Conservation (phyloP, 2,797 vertebrate species). For the Pangasius djambal region DNA sequence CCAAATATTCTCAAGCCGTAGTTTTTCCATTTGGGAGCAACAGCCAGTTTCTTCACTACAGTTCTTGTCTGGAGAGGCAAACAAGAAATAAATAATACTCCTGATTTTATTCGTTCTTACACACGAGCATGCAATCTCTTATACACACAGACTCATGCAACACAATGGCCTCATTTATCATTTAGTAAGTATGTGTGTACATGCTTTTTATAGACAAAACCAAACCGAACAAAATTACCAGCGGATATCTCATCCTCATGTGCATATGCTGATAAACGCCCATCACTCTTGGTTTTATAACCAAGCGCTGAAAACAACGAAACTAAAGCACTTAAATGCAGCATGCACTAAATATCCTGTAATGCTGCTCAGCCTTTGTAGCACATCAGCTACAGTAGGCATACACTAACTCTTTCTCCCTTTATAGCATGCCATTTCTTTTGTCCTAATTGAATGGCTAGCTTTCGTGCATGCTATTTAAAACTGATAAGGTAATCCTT, state of each 20-base stretch:
- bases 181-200: background rate
- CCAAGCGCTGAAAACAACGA: background rate
- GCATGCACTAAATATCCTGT: background rate
- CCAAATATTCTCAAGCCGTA: constrained; percentile 95
- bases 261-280: background rate
- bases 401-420: background rate
- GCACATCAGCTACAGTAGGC: background rate
- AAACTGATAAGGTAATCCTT: background rate
- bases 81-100: background rate
- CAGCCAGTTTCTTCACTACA: constrained; percentile 91
- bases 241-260: background rate
- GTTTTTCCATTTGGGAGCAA: constrained; percentile 98
- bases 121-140: background rate
- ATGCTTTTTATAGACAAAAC: background rate
- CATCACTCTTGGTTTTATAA: background rate
- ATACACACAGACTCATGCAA: background rate
- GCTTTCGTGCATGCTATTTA: background rate
- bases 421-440: too few relatives aligned
- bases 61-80: constrained; percentile 82
- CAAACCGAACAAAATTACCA: background rate
- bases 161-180: background rate
- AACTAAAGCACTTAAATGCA: background rate
- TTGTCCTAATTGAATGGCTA: background rate
- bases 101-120: background rate
- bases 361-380: background rate